A percentile compares a stretch with the other conserved stretches of the same genome.
phyloP scores from a whole-genome alignment of 2,113 vertebrate genomes.

The Melozone crissalis region DNA sequence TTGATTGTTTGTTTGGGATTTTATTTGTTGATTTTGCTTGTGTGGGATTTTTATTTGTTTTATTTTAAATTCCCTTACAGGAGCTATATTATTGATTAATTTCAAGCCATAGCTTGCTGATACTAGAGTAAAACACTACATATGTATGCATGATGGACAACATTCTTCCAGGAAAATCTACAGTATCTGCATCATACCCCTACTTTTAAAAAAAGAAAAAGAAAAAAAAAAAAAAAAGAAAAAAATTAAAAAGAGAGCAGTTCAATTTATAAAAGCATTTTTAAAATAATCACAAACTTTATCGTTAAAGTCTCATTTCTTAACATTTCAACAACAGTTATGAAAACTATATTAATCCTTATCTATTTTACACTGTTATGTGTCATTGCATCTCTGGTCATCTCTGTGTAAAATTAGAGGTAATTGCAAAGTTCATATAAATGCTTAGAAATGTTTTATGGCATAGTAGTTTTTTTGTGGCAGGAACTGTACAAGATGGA shows the following conservation, averaged over 20 bases:
- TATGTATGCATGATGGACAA: neutral
- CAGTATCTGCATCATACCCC: neutral
- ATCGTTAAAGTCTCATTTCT: neutral
- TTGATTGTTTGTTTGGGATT: accelerated
- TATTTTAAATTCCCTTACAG: neutral
- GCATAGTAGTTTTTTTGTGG: neutral
- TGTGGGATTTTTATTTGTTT: neutral
- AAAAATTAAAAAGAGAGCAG: neutral
- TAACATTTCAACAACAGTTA: neutral
- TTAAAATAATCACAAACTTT: neutral
- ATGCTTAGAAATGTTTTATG: neutral
- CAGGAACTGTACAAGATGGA: neutral
- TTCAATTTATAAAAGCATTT: neutral
- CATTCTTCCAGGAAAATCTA: neutral
- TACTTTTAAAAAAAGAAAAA: neutral
- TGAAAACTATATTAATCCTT: neutral
- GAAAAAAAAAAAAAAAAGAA: neutral
- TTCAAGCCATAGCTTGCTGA: neutral
- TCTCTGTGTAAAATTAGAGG: neutral
- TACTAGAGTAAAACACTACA: neutral
- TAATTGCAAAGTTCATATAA: neutral
- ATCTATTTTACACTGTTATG: neutral
- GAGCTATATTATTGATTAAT: neutral
- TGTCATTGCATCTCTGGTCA: neutral
- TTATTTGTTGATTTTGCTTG: neutral